These are phyloP conservation scores for Drosophila hydei DNA, from an alignment of 1,140 invertebrate species.

Conservation along the genomic window DNA sequence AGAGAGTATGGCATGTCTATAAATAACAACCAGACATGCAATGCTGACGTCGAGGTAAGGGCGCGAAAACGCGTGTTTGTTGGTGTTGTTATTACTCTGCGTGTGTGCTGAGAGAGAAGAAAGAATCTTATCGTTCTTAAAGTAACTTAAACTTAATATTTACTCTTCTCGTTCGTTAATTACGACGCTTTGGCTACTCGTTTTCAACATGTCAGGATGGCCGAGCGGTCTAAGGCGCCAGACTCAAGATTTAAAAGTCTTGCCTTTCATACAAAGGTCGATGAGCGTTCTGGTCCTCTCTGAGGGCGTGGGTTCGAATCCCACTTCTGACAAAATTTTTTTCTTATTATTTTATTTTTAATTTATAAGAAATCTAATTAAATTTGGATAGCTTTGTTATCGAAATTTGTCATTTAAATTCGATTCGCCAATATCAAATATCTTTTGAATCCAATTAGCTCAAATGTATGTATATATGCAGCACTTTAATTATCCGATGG, in stretches of 20 bases:
- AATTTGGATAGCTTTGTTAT: conserved; percentile 24
- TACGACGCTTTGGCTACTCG: background rate
- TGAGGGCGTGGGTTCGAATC: conserved; percentile 95
- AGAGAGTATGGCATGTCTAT: conserved; percentile 41
- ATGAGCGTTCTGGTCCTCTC: conserved; percentile 90
- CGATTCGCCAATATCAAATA: conserved; percentile 54
- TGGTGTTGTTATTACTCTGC: conserved; percentile 26
- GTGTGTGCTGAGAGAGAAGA: background rate
- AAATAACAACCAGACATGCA: conserved; percentile 71
- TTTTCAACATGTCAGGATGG: conserved; percentile 85
- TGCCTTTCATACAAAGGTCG: conserved; percentile 61
- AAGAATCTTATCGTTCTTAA: background rate
- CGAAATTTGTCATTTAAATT: conserved; percentile 35
- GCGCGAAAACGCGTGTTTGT: conserved; percentile 75
- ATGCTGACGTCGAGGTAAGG: conserved; percentile 25
- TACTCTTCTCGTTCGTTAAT: conserved; percentile 84
- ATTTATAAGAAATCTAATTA: conserved; percentile 1
- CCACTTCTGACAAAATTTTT: conserved; percentile 92
- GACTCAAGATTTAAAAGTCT: conserved; percentile 75
- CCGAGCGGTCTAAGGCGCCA: conserved; percentile 90
- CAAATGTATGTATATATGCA: conserved; percentile 45
- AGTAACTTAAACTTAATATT: conserved; percentile 2
- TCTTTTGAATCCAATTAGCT: conserved; percentile 60
- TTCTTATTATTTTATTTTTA: conserved; percentile 17
- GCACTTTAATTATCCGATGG: conserved; percentile 54